A percentile compares a stretch with the other conserved stretches of the same genome.
phyloP scores from a whole-genome alignment of 2,888 invertebrate genomes.

The Pomacea canaliculata region DNA sequence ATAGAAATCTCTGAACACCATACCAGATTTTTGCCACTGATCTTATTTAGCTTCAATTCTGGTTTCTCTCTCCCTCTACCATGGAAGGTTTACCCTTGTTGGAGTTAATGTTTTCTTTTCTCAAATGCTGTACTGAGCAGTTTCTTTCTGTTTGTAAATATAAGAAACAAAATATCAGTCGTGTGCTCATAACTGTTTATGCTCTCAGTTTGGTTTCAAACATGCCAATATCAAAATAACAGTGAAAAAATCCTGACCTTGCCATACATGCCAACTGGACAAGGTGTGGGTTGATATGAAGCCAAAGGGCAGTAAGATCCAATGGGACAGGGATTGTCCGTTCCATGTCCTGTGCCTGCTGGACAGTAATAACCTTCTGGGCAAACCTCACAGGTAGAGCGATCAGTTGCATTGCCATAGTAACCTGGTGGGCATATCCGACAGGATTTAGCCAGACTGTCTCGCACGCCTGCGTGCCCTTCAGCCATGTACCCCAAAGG shows the following conservation, averaged over 20 bases:
- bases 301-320: slow-evolving; percentile 61
- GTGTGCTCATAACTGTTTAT: too few species aligned
- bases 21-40: too few species aligned
- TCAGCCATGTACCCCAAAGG: slow-evolving; percentile 55
- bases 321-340: slow-evolving; percentile 50
- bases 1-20: neutral
- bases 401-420: slow-evolving; percentile 61
- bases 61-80: too few species aligned
- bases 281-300: slow-evolving; percentile 46
- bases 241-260: slow-evolving; percentile 22
- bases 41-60: too few species aligned
- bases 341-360: slow-evolving; percentile 55
- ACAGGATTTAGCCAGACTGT: slow-evolving; percentile 50
- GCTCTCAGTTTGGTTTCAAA: too few species aligned
- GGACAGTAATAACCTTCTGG: slow-evolving; percentile 68
- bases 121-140: too few species aligned
- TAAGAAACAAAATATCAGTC: too few species aligned
- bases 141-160: too few species aligned
- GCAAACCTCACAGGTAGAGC: slow-evolving; percentile 56
- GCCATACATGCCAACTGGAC: slow-evolving; percentile 58
- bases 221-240: too few species aligned
- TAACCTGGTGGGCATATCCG: slow-evolving; percentile 60
- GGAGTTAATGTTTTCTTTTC: too few species aligned
- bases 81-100: too few species aligned
- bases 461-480: slow-evolving; percentile 54